These are phyloP conservation scores for Gortyna flavago DNA, from an alignment of 2,888 invertebrate genomes.

Conservation along the genomic window DNA sequence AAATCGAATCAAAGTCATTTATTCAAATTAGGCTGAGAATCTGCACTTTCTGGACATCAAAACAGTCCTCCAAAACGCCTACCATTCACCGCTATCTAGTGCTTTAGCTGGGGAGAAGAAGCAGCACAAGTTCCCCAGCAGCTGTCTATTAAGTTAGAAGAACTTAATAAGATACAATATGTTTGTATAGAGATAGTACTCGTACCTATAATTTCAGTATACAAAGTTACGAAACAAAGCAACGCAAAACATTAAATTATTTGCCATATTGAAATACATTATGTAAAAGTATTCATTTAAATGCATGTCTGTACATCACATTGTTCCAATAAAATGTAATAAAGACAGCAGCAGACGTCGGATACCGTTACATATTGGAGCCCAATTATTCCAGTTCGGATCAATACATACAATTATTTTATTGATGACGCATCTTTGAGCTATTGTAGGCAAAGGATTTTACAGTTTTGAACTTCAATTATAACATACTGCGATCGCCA, in stretches of 20 bases:
- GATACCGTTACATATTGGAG: slow-evolving; percentile 39
- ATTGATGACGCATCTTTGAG: slow-evolving; percentile 37
- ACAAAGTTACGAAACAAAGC: background rate
- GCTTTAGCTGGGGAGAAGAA: background rate
- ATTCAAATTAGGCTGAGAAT: background rate
- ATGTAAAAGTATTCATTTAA: slow-evolving; percentile 8
- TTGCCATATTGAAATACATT: background rate
- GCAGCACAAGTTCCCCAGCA: no score
- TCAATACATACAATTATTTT: slow-evolving; percentile 51
- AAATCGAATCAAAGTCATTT: background rate
- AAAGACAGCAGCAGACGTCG: slow-evolving; percentile 14
- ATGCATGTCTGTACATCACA: background rate
- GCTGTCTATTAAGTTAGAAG: no score
- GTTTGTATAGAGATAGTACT: no score
- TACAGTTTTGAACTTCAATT: background rate
- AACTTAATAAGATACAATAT: no score
- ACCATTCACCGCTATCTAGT: background rate
- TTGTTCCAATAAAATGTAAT: slow-evolving; percentile 41
- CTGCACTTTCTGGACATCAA: background rate
- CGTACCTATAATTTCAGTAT: no score
- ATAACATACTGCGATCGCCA: background rate
- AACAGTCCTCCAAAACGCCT: background rate
- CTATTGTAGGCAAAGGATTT: background rate
- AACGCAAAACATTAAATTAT: background rate
- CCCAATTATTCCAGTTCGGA: slow-evolving; percentile 46